Percentiles rank a stretch among this genome's conserved stretches.
Evolutionary conservation across 2,888 invertebrate genomes (phyloP).

Genomic region (Cosmia pyralina): DNA sequence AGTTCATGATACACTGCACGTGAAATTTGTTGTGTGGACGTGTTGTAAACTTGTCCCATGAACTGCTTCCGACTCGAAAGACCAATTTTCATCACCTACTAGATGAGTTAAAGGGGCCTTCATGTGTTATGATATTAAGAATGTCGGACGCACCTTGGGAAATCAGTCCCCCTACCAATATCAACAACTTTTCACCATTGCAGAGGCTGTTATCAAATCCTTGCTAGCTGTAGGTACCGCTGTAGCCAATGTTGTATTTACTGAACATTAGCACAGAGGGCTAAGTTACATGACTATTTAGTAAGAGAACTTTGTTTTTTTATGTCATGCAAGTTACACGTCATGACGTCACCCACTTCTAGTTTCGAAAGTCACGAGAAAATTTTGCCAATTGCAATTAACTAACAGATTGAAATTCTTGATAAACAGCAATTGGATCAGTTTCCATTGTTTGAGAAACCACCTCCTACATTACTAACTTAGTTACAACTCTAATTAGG

Average conservation of each 20-base stretch:
- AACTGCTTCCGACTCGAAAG: background rate
- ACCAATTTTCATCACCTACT: conserved; percentile 4
- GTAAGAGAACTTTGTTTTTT: background rate
- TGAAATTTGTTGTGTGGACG: conserved; percentile 20
- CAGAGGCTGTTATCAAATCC: background rate
- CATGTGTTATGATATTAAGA: background rate
- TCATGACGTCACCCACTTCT: background rate
- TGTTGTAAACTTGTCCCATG: conserved; percentile 4
- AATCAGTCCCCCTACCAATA: background rate
- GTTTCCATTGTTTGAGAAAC: conserved; percentile 14
- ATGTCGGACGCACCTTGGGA: background rate
- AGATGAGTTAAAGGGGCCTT: background rate
- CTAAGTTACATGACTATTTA: background rate
- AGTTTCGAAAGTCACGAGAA: conserved; percentile 2
- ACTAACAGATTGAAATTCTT: background rate
- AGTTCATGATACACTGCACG: conserved; percentile 26
- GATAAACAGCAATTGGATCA: conserved; percentile 12
- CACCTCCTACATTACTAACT: conserved; percentile 6
- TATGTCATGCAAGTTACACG: background rate
- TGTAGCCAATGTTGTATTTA: too few species aligned
- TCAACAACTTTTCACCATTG: background rate
- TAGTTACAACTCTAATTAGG: conserved; percentile 23
- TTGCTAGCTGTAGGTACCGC: background rate
- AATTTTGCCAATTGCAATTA: conserved; percentile 7
- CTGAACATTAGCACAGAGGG: background rate